Evolutionary conservation across 2,797 vertebrate species (phyloP).

Genomic region (Microcaecilia unicolor): DNA sequence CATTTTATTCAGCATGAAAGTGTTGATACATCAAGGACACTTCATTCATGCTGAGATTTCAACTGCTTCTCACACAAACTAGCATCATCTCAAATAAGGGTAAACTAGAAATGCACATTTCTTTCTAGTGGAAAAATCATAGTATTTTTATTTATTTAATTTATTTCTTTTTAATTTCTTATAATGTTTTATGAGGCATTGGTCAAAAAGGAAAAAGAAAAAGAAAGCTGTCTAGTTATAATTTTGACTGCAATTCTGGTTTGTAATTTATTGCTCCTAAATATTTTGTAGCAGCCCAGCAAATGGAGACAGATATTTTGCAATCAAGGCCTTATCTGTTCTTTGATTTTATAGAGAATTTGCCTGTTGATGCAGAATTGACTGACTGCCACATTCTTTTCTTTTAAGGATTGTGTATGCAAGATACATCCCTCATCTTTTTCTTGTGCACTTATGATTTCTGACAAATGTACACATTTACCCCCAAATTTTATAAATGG

Average conservation of each 20-base stretch:
- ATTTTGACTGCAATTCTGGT: slow-evolving; percentile 19
- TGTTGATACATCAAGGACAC: slow-evolving; percentile 89
- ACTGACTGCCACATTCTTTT: too few relatives aligned
- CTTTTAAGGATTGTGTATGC: too few relatives aligned
- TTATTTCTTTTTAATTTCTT: slow-evolving; percentile 30
- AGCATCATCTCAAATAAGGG: slow-evolving; percentile 70
- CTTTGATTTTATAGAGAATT: too few relatives aligned
- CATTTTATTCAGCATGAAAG: slow-evolving; percentile 76
- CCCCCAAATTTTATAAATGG: too few relatives aligned
- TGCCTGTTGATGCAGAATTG: too few relatives aligned
- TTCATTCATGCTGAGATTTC: slow-evolving; percentile 77
- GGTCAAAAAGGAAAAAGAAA: slow-evolving; percentile 26
- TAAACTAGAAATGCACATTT: slow-evolving; percentile 68
- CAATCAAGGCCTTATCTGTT: too few relatives aligned
- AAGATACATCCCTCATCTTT: too few relatives aligned
- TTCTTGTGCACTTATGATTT: too few relatives aligned
- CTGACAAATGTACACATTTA: too few relatives aligned
- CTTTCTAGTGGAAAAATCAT: slow-evolving; percentile 56
- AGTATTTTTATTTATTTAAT: slow-evolving; percentile 36
- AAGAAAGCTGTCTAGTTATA: slow-evolving; percentile 28
- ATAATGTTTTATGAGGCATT: too few relatives aligned
- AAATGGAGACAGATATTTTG: too few relatives aligned
- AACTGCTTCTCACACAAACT: slow-evolving; percentile 83
- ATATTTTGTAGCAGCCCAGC: slow-evolving; percentile 23
- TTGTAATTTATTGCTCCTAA: slow-evolving; percentile 44